Base-by-base conservation (phyloP, 2,797 vertebrate species). In the Cebuella pygmaea region DNA sequence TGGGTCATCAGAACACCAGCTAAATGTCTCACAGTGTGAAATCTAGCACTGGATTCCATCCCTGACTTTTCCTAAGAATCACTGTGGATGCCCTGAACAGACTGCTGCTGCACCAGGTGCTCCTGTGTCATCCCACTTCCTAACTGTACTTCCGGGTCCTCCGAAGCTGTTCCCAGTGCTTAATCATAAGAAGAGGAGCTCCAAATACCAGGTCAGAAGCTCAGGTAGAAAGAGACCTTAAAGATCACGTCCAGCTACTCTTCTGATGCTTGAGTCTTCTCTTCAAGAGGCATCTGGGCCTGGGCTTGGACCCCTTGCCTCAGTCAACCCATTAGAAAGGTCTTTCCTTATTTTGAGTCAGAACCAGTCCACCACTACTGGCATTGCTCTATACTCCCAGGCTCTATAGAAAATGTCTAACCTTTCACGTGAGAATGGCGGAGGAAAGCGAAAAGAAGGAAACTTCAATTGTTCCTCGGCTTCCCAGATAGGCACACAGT, bases 341-440 rank as follows among this genome's bases (percentile, higher is more conserved):
- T 4, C 57, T 95, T 46, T 67, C 46, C 50, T 93, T 79, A 39
- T n/a, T 64, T 93, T 36, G 64, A 94, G 36, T 76, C 17, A 81
- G 74, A 95, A 39, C 24, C 39, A 83, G 30, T 36, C 24, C 39
- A 46, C 20, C 30, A n/a, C 33, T 57, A 0, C 6, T 78, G 30
- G 55, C 61, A 33, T 80, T 67, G 30, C 5, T 94, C 57, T 57
- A 1, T 72, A 39, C 41, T 20, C 55, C 27, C 17, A 30, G 8
- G 26, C 26, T 95, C 39, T 5, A 4, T 44, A n/a, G 76, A 87
- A 26, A 19, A 89, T 55, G 4, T 67, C 36, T 88, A 48, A 48
- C 12, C 6, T 86, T 61, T 91, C 41, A n/a, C 4, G 41, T 30
- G 41, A 59, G 8, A 57, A 55, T 44, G 67, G 14, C 33, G 36